Conservation (phyloP, 2,797 vertebrate genomes). For the Phoebastria nigripes region DNA sequence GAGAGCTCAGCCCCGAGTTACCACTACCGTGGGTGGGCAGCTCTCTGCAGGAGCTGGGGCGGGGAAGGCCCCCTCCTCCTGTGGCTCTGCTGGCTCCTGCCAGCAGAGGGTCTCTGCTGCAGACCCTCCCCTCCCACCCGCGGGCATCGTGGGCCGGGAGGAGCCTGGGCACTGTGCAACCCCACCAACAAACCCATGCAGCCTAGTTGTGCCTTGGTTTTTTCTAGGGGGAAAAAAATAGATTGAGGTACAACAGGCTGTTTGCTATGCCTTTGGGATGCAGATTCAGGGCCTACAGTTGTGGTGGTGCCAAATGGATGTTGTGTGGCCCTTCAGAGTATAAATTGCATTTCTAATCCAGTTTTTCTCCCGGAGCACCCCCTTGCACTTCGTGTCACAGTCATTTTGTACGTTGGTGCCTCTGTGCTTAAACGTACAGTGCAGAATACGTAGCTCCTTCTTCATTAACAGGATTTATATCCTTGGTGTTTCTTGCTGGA, state of each 20-base stretch:
- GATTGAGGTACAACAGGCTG: background rate
- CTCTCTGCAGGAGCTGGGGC: accelerated
- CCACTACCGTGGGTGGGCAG: background rate
- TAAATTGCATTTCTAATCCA: background rate
- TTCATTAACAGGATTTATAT: background rate
- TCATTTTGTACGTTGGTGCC: background rate
- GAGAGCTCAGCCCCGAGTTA: background rate
- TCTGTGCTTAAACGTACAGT: background rate
- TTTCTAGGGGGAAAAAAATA: accelerated
- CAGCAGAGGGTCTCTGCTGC: background rate
- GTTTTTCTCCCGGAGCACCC: background rate
- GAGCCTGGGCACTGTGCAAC: accelerated
- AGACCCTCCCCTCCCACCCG: background rate
- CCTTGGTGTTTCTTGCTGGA: background rate
- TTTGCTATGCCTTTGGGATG: background rate
- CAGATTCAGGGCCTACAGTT: accelerated
- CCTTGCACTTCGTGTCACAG: background rate
- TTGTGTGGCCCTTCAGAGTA: background rate
- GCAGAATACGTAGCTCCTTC: background rate
- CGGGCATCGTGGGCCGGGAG: accelerated
- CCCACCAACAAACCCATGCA: accelerated
- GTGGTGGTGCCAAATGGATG: accelerated
- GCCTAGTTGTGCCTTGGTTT: accelerated
- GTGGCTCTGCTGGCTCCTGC: background rate
- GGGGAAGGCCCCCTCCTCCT: background rate